Conservation (phyloP, 2,113 vertebrate genomes). For the Lepidothrix coronata region DNA sequence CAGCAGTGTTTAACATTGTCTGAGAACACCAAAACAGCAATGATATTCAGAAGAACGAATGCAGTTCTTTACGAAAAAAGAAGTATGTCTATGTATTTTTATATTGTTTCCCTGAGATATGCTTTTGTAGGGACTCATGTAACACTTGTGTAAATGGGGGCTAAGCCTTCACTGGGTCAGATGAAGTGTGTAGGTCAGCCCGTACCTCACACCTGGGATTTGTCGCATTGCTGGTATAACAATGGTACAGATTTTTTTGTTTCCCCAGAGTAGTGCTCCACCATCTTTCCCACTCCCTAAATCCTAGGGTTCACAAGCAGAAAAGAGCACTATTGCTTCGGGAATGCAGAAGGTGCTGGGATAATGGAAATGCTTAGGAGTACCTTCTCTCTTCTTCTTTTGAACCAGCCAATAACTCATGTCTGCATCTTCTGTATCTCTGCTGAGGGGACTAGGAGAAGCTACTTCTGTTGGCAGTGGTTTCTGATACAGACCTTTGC, state of each 20-base stretch:
- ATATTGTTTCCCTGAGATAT: not conserved
- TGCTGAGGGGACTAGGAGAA: not conserved
- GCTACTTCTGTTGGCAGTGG: not conserved
- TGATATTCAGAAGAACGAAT: conserved; percentile 51
- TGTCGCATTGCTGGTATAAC: not conserved
- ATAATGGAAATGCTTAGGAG: not conserved
- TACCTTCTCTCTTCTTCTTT: not conserved
- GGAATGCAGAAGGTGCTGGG: not conserved
- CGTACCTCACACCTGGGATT: not conserved
- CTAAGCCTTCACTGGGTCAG: not conserved
- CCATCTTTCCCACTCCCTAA: not conserved
- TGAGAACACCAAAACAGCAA: conserved; percentile 55
- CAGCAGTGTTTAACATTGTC: conserved; percentile 58
- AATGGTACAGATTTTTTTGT: not conserved
- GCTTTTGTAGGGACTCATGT: not conserved
- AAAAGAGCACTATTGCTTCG: not conserved
- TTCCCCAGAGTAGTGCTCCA: not conserved
- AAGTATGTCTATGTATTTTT: conserved; percentile 31
- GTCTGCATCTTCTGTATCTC: not conserved
- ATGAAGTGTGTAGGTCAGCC: not conserved
- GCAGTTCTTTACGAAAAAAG: conserved; percentile 65
- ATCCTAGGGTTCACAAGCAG: not conserved
- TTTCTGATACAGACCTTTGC: not conserved
- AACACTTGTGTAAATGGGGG: not conserved
- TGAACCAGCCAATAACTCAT: not conserved